Evolutionary conservation across 2,888 invertebrate species (phyloP), one percentile per base, ranked within the genome.

Genomic region (Molanna angustata): DNA sequence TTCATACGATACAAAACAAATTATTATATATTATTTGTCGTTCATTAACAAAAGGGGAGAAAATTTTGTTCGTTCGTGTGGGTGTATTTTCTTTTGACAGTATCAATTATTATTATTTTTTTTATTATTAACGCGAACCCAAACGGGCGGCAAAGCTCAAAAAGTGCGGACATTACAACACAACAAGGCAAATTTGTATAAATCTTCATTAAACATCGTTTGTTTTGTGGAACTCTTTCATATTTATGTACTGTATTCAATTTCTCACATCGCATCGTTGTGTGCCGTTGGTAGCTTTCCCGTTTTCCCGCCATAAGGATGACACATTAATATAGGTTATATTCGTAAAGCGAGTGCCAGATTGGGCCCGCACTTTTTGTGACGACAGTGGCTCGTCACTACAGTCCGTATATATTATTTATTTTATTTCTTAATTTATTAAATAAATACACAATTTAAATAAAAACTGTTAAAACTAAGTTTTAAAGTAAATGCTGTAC

Each of bases 361-460:
- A 58, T 58, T 58, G 54, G 55, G 58, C 53, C 49, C 53, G 50
- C 50, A 48, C 50, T 58, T 58, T 58, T 58, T 58, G 50, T 33
- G 33, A 20, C n/a, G n/a, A n/a, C n/a, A n/a, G n/a, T n/a, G n/a
- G n/a, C n/a, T n/a, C n/a, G n/a, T n/a, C n/a, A n/a, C n/a, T n/a
- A n/a, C n/a, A n/a, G n/a, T n/a, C n/a, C n/a, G n/a, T n/a, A n/a
- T n/a, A n/a, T n/a, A n/a, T n/a, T n/a, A n/a, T n/a, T n/a, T n/a
- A n/a, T n/a, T n/a, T n/a, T n/a, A n/a, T n/a, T n/a, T n/a, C n/a
- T n/a, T n/a, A n/a, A n/a, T n/a, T n/a, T n/a, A n/a, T n/a, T n/a
- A n/a, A n/a, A n/a, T n/a, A n/a, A n/a, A n/a, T n/a, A n/a, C n/a
- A n/a, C n/a, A n/a, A n/a, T n/a, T n/a, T n/a, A n/a, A n/a, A n/a